These are phyloP conservation scores for Torymus tubicola DNA, from an alignment of 2,888 invertebrate species.

Conservation along the genomic window DNA sequence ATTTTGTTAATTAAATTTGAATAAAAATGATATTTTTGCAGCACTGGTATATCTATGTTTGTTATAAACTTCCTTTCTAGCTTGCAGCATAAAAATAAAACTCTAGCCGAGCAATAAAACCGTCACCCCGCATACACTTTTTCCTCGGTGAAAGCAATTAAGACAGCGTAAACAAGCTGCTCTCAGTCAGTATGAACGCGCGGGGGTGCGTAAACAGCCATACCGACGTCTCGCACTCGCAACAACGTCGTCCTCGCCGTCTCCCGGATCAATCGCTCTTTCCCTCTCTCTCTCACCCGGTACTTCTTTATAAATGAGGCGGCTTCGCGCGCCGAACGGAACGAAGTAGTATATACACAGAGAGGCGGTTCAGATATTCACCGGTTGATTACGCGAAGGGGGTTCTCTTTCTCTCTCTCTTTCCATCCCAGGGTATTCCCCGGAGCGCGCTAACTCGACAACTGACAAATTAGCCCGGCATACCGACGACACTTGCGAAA, in stretches of 20 bases:
- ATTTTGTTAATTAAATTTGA: no score
- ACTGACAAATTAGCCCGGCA: slow-evolving; percentile 76
- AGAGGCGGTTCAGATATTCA: slow-evolving; percentile 75
- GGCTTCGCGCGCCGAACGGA: slow-evolving; percentile 59
- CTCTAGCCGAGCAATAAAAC: not conserved
- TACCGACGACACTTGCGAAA: slow-evolving; percentile 77
- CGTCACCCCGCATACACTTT: not conserved
- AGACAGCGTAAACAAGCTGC: slow-evolving; percentile 10
- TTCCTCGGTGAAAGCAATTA: slow-evolving; percentile 39
- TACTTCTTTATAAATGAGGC: slow-evolving; percentile 75
- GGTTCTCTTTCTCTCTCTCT: no score
- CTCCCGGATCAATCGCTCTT: slow-evolving; percentile 70
- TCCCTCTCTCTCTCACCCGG: slow-evolving; percentile 62
- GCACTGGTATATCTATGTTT: no score
- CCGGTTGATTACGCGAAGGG: slow-evolving; percentile 73
- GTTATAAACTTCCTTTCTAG: no score
- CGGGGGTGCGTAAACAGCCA: slow-evolving; percentile 23
- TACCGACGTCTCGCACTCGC: slow-evolving; percentile 21
- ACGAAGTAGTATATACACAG: slow-evolving; percentile 64
- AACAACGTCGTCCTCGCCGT: no score
- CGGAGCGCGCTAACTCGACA: slow-evolving; percentile 75
- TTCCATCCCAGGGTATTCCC: slow-evolving; percentile 64
- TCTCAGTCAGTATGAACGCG: no score
- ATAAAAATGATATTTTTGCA: no score
- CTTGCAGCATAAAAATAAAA: no score